phyloP scores from a whole-genome alignment of 1,140 invertebrate genomes.

The Probaryconus sp. region DNA sequence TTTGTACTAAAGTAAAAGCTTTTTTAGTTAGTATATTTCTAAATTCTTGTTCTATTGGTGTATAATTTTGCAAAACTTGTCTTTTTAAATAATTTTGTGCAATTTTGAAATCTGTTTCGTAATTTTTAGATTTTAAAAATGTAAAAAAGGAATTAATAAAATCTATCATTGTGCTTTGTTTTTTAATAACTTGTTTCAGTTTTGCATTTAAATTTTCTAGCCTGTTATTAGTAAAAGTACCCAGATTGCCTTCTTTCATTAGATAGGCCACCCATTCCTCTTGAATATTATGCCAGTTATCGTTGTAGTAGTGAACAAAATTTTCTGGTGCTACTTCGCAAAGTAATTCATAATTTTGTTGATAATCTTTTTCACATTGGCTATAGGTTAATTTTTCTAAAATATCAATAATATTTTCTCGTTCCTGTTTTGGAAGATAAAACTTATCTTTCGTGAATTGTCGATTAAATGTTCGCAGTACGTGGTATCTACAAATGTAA shows the following conservation, averaged over 20 bases:
- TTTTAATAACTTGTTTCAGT: conserved; percentile 45
- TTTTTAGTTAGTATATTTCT: conserved; percentile 15
- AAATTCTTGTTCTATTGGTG: conserved; percentile 8
- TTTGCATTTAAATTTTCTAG: conserved; percentile 34
- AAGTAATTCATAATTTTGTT: conserved; percentile 29
- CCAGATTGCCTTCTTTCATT: conserved; percentile 41
- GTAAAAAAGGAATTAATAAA: conserved; percentile 32
- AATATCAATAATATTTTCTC: not conserved
- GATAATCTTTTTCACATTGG: conserved; percentile 13
- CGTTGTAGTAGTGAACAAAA: conserved; percentile 32
- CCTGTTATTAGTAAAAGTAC: conserved; percentile 39
- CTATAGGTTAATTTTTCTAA: conserved; percentile 8
- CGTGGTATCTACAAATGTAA: conserved; percentile 2
- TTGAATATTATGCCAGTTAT: conserved; percentile 40
- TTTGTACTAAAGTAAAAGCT: conserved; percentile 16
- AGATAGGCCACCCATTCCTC: conserved; percentile 26
- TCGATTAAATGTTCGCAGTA: not conserved
- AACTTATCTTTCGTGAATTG: not conserved
- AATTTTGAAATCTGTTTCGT: conserved; percentile 13
- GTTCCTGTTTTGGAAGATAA: not conserved
- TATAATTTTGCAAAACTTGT: not conserved
- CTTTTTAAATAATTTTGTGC: conserved; percentile 24
- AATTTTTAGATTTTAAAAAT: conserved; percentile 15
- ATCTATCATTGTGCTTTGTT: no score
- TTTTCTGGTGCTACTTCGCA: conserved; percentile 4